Base-by-base conservation (phyloP, 23 tunicate genomes). In the Phallusia fumigata region DNA sequence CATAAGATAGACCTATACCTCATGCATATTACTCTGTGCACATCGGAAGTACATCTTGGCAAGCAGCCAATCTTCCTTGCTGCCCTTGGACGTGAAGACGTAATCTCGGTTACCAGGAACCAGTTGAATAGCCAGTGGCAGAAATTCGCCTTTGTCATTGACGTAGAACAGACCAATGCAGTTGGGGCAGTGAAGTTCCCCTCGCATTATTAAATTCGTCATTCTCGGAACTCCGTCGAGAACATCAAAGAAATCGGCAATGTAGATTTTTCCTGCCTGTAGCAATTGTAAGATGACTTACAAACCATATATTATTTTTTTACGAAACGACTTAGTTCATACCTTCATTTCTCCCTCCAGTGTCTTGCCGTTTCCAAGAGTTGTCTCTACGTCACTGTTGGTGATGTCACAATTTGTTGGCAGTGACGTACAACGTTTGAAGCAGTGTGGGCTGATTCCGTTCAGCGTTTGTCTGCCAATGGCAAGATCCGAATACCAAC, bases 231-330 rank as follows among this genome's bases (percentile, higher is more conserved):
- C 82, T 8, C 81, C 89, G 36, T 36, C 35, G 12, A 74, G 11
- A 19, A 81, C 40, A 0, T 65, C 65, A 18, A 12, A 53, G 82
- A 73, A 90, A 35, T 90, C 95, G 64, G 64, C 53, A 76, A 90
- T 90, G 89, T 80, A 90, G 35, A 85, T 45, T 49, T 81, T 85
- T 19, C 95, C 95, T 35, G 83, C 79, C 95, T 90, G 69, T 81
- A 2, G 53, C 1, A 18, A 75, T n/a, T n/a, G n/a, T n/a, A n/a
- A n/a, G n/a, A n/a, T n/a, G n/a, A n/a, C n/a, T n/a, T n/a, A n/a
- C n/a, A n/a, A n/a, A n/a, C n/a, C n/a, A n/a, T n/a, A n/a, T n/a
- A n/a, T n/a, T n/a, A n/a, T n/a, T n/a, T n/a, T n/a, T n/a, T n/a
- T n/a, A n/a, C n/a, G 5, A 40, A 40, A 40, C 47, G 8, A 3